Evolutionary conservation across 1,140 invertebrate species (phyloP), one percentile per base, ranked within the genome.

Genomic region (Heliconius himera): DNA sequence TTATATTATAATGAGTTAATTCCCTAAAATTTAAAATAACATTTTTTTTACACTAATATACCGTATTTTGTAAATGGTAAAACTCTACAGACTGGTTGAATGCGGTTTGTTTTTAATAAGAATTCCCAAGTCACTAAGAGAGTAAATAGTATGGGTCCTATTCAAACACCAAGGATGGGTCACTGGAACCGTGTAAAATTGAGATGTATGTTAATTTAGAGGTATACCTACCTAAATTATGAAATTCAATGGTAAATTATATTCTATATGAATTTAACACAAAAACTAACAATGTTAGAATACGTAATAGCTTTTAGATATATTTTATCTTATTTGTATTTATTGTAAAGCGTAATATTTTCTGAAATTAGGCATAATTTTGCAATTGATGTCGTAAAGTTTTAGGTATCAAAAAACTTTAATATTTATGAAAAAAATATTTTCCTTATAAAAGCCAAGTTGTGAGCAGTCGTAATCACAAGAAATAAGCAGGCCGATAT

Each of bases 101-200:
- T 66, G 26, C 3, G 70, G 79, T 70, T 80, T 80, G 78, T 82
- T 89, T 90, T 89, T 88, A 89, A 87, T 88, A 90, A 91, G 87
- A 89, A 88, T 86, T 86, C 87, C 88, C 87, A 87, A 85, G 86
- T 87, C 85, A 88, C 89, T 89, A 87, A 88, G 83, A 84, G 82
- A 79, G 85, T 83, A 89, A 87, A 90, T 85, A 87, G 80, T 77
- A 77, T 83, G 36, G 82, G 78, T 80, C 87, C 87, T 86, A 74
- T 82, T 85, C 84, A 89, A 88, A 90, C 88, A 88, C 80, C 74
- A 86, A 84, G 75, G 84, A 77, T 78, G 76, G 75, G 81, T 82
- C 82, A 78, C 83, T 84, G 76, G 82, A 83, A 82, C 80, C 83
- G 84, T 83, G 86, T 85, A 86, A 85, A 89, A 87, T 90, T 88